Evolutionary conservation across 2,113 vertebrate species (phyloP).

Genomic region (Thinocorus orbignyianus): DNA sequence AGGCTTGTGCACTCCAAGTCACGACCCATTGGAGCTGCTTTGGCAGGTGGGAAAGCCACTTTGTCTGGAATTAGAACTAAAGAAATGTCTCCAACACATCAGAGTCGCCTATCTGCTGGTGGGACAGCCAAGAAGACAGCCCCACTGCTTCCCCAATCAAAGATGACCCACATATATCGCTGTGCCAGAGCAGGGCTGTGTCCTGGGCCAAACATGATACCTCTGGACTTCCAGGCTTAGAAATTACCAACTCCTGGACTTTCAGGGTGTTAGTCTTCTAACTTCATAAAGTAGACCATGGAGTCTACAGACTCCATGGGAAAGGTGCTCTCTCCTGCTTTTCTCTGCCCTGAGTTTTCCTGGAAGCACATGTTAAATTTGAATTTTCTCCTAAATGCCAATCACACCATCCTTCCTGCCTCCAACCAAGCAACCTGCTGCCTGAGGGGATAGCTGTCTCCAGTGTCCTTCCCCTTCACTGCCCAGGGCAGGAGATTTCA

Average conservation of each 20-base stretch:
- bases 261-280: background rate
- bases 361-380: background rate
- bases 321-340: background rate
- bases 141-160: rapidly evolving
- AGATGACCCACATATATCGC: rapidly evolving
- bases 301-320: background rate
- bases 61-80: background rate
- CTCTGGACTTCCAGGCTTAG: background rate
- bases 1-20: background rate
- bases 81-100: background rate
- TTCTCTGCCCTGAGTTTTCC: background rate
- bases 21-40: background rate
- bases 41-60: background rate
- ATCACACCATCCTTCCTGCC: background rate
- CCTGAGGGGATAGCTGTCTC: background rate
- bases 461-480: background rate
- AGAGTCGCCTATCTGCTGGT: background rate
- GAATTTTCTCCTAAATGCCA: background rate
- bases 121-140: background rate
- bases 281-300: background rate
- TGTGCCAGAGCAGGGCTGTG: background rate
- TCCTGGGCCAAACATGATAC: too few relatives aligned
- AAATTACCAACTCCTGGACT: background rate
- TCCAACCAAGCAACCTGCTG: background rate
- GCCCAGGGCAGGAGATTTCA: background rate